Evolutionary conservation across 2,888 invertebrate species (phyloP), one percentile per base, ranked within the genome.

Genomic region (Tanytarsus gracilentus): DNA sequence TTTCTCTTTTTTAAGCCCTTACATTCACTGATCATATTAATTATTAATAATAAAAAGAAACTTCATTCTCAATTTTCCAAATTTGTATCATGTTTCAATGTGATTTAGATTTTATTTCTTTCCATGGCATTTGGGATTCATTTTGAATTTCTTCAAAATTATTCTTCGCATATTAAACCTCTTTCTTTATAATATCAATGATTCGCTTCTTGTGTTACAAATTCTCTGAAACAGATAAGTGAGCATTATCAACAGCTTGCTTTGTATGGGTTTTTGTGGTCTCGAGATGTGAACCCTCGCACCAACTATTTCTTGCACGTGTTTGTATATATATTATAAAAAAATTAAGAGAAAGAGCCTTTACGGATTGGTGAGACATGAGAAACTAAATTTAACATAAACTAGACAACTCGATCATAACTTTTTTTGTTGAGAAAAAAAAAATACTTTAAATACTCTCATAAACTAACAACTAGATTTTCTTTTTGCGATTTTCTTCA

Each of bases 231-330:
- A 51, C 51, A 51, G 51, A 51, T 51, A 18, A 51, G 30, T 51
- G 51, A 51, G 51, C 51, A 51, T 51, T 51, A 51, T 51, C 18
- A 51, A 51, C 51, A 51, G 51, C 18, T 27, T 50, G 16, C 18
- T n/a, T 21, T 48, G 48, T 18, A 23, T 48, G 48, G n/a, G 21
- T 48, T 18, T 48, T 48, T 48, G 48, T 48, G 16, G 18, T 48
- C 25, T n/a, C n/a, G n/a, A n/a, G n/a, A n/a, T n/a, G n/a, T n/a
- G n/a, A n/a, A n/a, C n/a, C n/a, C n/a, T n/a, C n/a, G n/a, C n/a
- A n/a, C n/a, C 33, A 33, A 33, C 33, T 11, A 44, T 40, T 40
- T 44, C 11, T 3, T 7, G 18, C 6, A 18, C 18, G n/a, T 40
- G 1, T 44, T 16, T 18, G 21, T 23, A 9, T 11, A 23, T 11